phyloP scores from a whole-genome alignment of 2,797 vertebrate genomes.

The Pelodytes ibericus region DNA sequence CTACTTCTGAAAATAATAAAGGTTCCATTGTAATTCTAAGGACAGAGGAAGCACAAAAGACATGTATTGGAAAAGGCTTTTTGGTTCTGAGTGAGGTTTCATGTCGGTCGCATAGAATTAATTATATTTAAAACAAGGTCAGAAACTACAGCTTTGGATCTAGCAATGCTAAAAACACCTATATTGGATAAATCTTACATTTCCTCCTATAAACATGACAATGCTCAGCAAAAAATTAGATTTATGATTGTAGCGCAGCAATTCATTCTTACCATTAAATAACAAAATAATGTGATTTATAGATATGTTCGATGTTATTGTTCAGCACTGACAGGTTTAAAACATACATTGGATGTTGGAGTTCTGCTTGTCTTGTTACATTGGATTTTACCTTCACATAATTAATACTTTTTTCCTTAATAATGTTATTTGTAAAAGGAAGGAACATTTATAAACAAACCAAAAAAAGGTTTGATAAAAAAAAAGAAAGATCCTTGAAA shows the following conservation, averaged over 20 bases:
- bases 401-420: too few species aligned
- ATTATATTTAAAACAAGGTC: background rate
- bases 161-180: background rate
- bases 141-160: background rate
- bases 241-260: background rate
- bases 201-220: background rate
- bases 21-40: constrained; percentile 30
- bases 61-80: background rate
- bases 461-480: too few species aligned
- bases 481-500: too few species aligned
- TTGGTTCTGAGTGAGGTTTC: background rate
- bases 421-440: too few species aligned
- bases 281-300: background rate
- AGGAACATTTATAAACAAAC: too few species aligned
- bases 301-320: background rate
- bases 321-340: background rate
- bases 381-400: too few species aligned
- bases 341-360: background rate
- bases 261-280: background rate
- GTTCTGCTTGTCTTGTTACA: too few species aligned
- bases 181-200: background rate
- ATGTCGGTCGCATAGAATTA: constrained; percentile 5
- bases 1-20: constrained; percentile 58
- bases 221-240: background rate
- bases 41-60: background rate